Conservation (phyloP, 2,113 vertebrate genomes). For the Centropristis striata region DNA sequence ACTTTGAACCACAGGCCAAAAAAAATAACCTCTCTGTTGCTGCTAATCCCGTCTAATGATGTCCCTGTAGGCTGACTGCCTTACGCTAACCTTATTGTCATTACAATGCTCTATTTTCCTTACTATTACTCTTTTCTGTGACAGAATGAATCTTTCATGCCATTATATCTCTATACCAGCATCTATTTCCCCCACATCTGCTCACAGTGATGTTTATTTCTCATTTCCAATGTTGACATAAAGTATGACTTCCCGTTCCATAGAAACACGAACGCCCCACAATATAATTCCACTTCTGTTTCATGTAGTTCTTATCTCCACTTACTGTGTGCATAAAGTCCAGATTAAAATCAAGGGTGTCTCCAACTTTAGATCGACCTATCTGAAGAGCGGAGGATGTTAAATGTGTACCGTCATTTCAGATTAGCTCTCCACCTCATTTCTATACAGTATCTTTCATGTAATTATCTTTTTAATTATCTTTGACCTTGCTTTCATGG, state of each 20-base stretch:
- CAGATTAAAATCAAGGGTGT: constrained; percentile 53
- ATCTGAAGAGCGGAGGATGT: constrained; percentile 25
- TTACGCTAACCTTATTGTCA: constrained; percentile 29
- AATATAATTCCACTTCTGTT: neutral
- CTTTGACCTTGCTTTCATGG: constrained; percentile 63
- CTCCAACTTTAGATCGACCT: constrained; percentile 36
- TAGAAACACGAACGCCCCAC: neutral
- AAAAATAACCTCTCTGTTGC: constrained; percentile 47
- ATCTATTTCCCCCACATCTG: constrained; percentile 30
- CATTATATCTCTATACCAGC: constrained; percentile 4
- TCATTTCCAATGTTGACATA: neutral
- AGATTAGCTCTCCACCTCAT: constrained; percentile 26
- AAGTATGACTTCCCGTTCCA: constrained; percentile 12
- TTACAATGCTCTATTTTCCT: neutral
- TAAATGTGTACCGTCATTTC: constrained; percentile 32
- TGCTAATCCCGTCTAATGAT: constrained; percentile 65
- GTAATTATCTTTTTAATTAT: constrained; percentile 72
- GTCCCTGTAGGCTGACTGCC: constrained; percentile 50
- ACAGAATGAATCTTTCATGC: constrained; percentile 37
- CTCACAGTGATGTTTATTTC: constrained; percentile 21
- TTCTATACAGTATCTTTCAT: constrained; percentile 32
- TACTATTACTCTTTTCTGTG: neutral
- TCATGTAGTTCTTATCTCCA: constrained; percentile 12
- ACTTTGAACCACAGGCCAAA: constrained; percentile 58
- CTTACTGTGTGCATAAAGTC: neutral